Evolutionary conservation across 1,140 invertebrate genomes (phyloP), one percentile per base, ranked within the genome.

Genomic region (Geopemphigus sp.): DNA sequence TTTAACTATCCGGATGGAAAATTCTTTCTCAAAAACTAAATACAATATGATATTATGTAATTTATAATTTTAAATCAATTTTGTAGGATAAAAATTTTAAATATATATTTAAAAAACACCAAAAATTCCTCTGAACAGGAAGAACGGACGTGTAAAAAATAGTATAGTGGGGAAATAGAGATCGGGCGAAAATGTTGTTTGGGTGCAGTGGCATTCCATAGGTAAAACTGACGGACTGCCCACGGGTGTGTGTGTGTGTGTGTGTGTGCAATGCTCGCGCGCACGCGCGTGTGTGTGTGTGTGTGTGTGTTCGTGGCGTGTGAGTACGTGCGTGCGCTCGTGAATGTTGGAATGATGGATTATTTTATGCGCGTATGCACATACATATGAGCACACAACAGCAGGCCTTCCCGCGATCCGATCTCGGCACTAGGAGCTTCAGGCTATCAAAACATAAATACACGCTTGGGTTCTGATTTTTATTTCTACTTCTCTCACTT

Each of bases 311-410:
- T 22, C 10, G 22, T 10, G 3, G 50, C 50, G 10, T 72, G 47
- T 19, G 56, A 19, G 74, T 78, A 17, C 57, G 73, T 76, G 72
- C 24, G 56, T 76, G n/a, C 57, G 56, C 24, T 61, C 3, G 74
- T 78, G 74, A 78, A 78, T 78, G 74, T 78, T 78, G 56, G 74
- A 78, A 78, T 78, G 74, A 78, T 78, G 74, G 56, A 78, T 78
- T 78, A 78, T 78, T 78, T 63, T 63, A 78, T 78, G 74, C 74
- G 74, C 74, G 54, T 59, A 76, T 59, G 32, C 72, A 78, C 39
- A 78, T 78, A 59, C 39, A 45, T 74, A 74, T 24, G 29, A 57
- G 26, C 45, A 39, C 39, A 59, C 72, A 47, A 59, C 57, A 78
- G 39, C 56, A 61, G 74, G 39, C 74, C 73, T 78, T 61, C 56